Evolutionary conservation across 2,113 vertebrate genomes (phyloP), one percentile per base, ranked within the genome.

Genomic region (Eulacestoma nigropectus): DNA sequence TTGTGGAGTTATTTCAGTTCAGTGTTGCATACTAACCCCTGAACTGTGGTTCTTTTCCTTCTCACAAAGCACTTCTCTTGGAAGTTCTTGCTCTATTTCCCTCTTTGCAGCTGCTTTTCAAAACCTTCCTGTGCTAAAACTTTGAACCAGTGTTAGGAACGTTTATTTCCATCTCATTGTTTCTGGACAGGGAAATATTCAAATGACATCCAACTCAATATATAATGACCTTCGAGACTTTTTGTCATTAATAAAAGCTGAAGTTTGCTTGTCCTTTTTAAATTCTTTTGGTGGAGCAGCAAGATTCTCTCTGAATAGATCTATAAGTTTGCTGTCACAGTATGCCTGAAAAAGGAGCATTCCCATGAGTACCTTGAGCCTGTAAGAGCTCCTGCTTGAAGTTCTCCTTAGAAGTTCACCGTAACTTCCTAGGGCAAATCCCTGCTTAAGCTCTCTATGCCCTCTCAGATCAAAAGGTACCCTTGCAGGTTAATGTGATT

Each of bases 91-190:
- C 32, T 82, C 53, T 33, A 18, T 22, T 68, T 60, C 13, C 9
- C 4, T 84, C 53, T 78, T 89, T 86, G 46, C 60, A 87, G 7
- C 73, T 93, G 57, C 39, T 65, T 46, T 84, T 94, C 74, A 84
- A 95, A 96, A 75, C 22, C 50, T 41, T 50, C 86, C 30, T 47
- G 7, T 70, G 49, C 29, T 88, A 86, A 95, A 95, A 93, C n/a
- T 95, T 64, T 65, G 83, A 93, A 82, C 39, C 37, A 67, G 55
- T 92, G 50, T 55, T 95, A 67, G 81, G 86, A 95, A 77, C 64
- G 80, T 77, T 74, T 88, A 46, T 69, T 79, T 44, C 41, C 37
- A 73, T 63, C 62, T 95, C 47, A 80, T 56, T 65, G 15, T 44
- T 95, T 56, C 52, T 68, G 89, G 33, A 47, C 63, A 88, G 50